Conservation (phyloP, 2,113 vertebrate genomes). For the Gnathonemus echidnorhynchus region DNA sequence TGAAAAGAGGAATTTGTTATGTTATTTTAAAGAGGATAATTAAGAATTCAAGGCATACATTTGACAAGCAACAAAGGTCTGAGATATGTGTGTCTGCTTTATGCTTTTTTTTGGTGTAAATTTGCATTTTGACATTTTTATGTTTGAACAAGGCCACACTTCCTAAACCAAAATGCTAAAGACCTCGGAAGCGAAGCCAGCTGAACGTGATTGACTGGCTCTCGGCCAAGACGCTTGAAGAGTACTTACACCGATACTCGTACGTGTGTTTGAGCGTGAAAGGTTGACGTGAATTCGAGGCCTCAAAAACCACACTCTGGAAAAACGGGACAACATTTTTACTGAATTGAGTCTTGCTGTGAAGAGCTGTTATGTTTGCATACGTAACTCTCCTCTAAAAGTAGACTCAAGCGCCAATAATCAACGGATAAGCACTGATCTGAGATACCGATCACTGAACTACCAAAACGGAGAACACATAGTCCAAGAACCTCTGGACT, state of each 20-base stretch:
- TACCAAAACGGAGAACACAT: neutral
- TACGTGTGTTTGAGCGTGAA: neutral
- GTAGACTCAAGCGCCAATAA: neutral
- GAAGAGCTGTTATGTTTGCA: neutral
- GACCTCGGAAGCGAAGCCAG: neutral
- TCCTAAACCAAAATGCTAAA: neutral
- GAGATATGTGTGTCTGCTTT: neutral
- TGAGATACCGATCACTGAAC: neutral
- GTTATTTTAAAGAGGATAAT: neutral
- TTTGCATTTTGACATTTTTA: neutral
- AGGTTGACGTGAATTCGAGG: neutral
- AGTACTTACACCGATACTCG: neutral
- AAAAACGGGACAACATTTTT: neutral
- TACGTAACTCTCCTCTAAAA: neutral
- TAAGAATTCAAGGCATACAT: neutral
- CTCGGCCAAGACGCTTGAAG: neutral
- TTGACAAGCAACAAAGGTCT: neutral
- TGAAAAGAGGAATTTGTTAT: neutral
- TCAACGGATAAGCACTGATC: neutral
- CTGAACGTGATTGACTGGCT: neutral
- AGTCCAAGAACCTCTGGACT: neutral
- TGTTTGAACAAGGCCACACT: neutral
- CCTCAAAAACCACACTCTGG: neutral
- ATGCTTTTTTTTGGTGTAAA: neutral
- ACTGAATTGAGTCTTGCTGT: neutral